These are phyloP conservation scores for Thalassarche chlororhynchos DNA, from an alignment of 2,113 vertebrate species.

Conservation along the genomic window DNA sequence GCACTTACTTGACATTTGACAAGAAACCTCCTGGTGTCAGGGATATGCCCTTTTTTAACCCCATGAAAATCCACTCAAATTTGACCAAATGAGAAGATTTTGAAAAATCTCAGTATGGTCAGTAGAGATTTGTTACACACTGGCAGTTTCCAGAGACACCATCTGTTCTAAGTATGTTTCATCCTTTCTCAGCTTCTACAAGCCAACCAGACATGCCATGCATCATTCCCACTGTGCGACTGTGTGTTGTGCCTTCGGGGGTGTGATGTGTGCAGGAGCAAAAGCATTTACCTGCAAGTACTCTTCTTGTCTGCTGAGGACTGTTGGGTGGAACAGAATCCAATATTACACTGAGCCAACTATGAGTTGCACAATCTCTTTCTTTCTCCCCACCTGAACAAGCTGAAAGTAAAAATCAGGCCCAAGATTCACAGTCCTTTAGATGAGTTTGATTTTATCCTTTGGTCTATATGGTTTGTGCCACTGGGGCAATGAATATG, in stretches of 20 bases:
- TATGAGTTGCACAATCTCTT: background rate
- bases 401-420: background rate
- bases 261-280: background rate
- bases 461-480: background rate
- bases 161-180: constrained; percentile 30
- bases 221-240: background rate
- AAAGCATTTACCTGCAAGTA: background rate
- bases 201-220: background rate
- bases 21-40: background rate
- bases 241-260: background rate
- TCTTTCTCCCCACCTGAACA: background rate
- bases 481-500: background rate
- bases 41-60: background rate
- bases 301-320: background rate
- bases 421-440: background rate
- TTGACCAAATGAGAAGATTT: background rate
- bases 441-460: background rate
- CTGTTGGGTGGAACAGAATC: background rate
- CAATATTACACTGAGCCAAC: background rate
- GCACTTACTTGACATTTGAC: background rate
- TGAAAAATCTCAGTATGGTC: background rate
- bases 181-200: background rate
- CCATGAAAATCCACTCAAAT: background rate
- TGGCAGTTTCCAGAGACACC: background rate
- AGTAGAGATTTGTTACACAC: background rate